Evolutionary conservation across 2,888 invertebrate species (phyloP).

Genomic region (Nomada ruficornis): DNA sequence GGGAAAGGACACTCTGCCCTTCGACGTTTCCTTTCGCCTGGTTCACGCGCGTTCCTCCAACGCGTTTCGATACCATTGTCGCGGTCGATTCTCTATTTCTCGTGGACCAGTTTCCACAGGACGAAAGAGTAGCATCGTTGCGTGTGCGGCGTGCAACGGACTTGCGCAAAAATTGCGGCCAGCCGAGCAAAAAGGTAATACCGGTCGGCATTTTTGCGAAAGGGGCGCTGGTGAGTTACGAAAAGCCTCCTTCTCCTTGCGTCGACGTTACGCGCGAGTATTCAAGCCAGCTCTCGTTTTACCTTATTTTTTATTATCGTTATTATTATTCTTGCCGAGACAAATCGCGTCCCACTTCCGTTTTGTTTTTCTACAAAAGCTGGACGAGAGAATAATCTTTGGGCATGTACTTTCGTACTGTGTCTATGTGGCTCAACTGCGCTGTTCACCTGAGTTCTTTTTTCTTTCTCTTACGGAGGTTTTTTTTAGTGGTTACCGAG

Average conservation of each 20-base stretch:
- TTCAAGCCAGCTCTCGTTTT: constrained; percentile 22
- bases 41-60: not conserved
- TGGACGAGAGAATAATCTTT: not conserved
- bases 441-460: not conserved
- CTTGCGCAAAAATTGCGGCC: constrained; percentile 46
- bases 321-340: not conserved
- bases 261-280: constrained; percentile 4
- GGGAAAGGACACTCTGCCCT: not conserved
- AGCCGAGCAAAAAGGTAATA: constrained; percentile 37
- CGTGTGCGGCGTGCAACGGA: constrained; percentile 27
- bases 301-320: too few species aligned
- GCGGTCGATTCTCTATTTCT: constrained; percentile 62
- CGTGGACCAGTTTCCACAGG: constrained; percentile 59
- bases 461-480: not conserved
- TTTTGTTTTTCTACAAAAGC: not conserved
- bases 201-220: constrained; percentile 18
- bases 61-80: constrained; percentile 67
- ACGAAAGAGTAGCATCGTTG: constrained; percentile 35
- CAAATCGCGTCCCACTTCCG: constrained; percentile 37
- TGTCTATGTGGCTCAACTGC: not conserved
- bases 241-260: not conserved
- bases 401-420: not conserved
- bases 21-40: constrained; percentile 2
- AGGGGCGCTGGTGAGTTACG: constrained; percentile 3
- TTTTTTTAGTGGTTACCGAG: not conserved